Conservation (phyloP, 1,140 invertebrate genomes). For the Lordiphosa clarofinis region DNA sequence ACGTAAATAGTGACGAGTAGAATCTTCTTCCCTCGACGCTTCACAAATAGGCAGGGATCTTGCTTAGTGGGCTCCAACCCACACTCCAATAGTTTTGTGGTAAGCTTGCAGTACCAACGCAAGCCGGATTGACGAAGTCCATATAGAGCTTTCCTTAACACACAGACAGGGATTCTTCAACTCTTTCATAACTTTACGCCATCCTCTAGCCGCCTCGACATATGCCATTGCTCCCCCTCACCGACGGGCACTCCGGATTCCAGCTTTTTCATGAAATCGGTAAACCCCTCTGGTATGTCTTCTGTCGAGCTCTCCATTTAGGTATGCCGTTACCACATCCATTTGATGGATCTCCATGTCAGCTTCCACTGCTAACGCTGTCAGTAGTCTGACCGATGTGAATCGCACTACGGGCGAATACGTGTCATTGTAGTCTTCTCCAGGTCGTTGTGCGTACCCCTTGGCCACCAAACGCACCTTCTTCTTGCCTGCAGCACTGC, state of each 20-base stretch:
- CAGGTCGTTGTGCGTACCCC: constrained; percentile 13
- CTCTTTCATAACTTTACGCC: background rate
- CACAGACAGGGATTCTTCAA: background rate
- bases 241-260: background rate
- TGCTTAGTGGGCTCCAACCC: no score
- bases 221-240: background rate
- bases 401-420: constrained; percentile 12
- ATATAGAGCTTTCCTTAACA: no score
- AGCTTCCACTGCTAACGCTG: constrained; percentile 9
- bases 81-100: no score
- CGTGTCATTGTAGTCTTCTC: constrained; percentile 18
- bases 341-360: constrained; percentile 15
- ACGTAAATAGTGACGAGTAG: no score
- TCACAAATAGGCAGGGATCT: no score
- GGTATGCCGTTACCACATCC: constrained; percentile 13
- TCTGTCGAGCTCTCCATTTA: no score
- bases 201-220: background rate
- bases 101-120: no score
- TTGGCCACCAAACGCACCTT: constrained; percentile 20
- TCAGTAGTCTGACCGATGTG: constrained; percentile 9
- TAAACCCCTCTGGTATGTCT: constrained; percentile 6
- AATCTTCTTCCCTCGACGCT: no score
- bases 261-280: constrained; percentile 10
- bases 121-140: no score
- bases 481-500: constrained; percentile 1